Base-by-base conservation (phyloP, 2,113 vertebrate genomes). In the Ictalurus furcatus region DNA sequence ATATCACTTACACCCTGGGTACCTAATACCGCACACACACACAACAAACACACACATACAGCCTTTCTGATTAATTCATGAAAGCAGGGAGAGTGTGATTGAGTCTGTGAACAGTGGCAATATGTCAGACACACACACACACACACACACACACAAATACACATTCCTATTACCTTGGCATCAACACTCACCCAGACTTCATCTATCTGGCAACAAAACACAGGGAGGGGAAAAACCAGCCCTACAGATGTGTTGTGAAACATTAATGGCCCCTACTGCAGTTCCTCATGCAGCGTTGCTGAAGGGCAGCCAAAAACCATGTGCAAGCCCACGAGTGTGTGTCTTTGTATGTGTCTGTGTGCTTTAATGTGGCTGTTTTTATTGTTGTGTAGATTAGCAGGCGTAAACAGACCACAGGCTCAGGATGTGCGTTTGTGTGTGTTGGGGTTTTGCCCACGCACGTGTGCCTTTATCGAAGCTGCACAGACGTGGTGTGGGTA, bases 51-150 rank as follows among this genome's bases (percentile, higher is more conserved):
- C 96, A 95, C 95, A 94, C 96, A 96, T 96, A 96, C 96, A 97
- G 96, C 96, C 97, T 95, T 96, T 92, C 95, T 97, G 97, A 97
- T 97, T 98, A 98, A 98, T 98, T 97, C 97, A 98, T 97, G 97
- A 97, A 96, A 97, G 94, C 96, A 95, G 94, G 90, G 94, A 96
- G 94, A 95, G 94, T 94, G 94, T 95, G 97, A 97, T 96, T 95
- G 97, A 97, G 97, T 96, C 97, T 94, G 95, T 97, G 97, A 97
- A 90, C 89, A 87, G 81, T 52, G 63, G 65, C 85, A 89, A 11
- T 52, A 83, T 52, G 58, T 91, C 93, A 52, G 37, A 58, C 94
- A 92, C 93, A 94, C 94, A 93, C 90, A 91, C 93, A 91, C 74
- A 94, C 93, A 91, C 91, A 94, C 91, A 91, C 90, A 92, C 91